phyloP scores from a whole-genome alignment of 92 coral and sea anemone species.

The Epizoanthus stellaris region DNA sequence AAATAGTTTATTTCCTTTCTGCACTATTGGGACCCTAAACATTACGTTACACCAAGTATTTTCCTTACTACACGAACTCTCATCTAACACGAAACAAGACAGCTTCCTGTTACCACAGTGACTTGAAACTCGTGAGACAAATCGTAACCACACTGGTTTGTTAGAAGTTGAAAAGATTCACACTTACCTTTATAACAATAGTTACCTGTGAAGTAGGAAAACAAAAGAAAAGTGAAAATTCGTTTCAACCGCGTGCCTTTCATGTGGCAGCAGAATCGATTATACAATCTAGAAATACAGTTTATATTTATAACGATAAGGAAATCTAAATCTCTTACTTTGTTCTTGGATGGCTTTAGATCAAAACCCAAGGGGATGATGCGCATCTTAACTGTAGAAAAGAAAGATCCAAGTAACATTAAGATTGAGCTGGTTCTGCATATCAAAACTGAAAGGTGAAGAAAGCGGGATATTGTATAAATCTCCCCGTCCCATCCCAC shows the following conservation, averaged over 20 bases:
- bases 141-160: neutral
- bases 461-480: neutral
- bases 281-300: no score
- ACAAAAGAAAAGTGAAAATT: neutral
- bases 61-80: no score
- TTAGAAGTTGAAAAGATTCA: neutral
- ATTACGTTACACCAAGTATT: no score
- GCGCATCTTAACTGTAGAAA: constrained; percentile 79
- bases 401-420: neutral
- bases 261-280: neutral
- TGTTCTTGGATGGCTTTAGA: constrained; percentile 72
- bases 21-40: no score
- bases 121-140: no score
- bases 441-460: neutral
- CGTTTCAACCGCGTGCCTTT: neutral
- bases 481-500: neutral
- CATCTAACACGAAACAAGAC: no score
- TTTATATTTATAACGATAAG: neutral
- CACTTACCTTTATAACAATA: constrained; percentile 69
- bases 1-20: no score
- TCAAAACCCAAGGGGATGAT: constrained; percentile 88
- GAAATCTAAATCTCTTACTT: constrained; percentile 44
- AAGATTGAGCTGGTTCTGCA: neutral
- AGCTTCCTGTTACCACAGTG: no score
- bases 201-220: constrained; percentile 52